Percentiles rank a stretch among this genome's conserved stretches.
Evolutionary conservation across 2,113 vertebrate species (phyloP).

Genomic region (Anolis sagrei): DNA sequence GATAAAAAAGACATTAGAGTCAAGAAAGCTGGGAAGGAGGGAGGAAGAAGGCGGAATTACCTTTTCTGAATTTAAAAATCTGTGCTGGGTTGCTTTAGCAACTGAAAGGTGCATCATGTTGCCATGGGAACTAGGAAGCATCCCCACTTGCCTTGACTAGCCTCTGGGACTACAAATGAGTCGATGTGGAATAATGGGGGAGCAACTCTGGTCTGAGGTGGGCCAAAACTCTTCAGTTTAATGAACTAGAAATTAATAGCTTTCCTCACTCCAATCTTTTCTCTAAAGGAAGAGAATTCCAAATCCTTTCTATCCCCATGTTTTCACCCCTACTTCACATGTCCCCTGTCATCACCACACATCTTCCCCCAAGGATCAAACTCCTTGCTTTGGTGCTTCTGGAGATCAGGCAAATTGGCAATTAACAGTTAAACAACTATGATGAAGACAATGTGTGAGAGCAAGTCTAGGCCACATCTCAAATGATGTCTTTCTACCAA

Average conservation of each 20-base stretch:
- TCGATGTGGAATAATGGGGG: constrained; percentile 38
- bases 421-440: neutral
- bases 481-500: neutral
- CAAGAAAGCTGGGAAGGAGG: neutral
- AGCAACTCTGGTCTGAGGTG: constrained; percentile 46
- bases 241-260: too few relatives aligned
- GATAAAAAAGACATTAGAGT: constrained; percentile 55
- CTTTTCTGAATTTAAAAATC: constrained; percentile 85
- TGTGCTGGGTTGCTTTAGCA: constrained; percentile 78
- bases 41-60: constrained; percentile 74
- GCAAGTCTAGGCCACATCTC: neutral
- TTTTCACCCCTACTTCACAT: too few relatives aligned
- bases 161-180: constrained; percentile 1
- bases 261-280: neutral
- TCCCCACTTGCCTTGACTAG: constrained; percentile 72
- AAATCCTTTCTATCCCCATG: neutral
- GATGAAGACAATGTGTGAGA: neutral
- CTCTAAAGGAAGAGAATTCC: neutral
- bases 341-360: neutral
- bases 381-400: neutral
- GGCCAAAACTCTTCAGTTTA: neutral
- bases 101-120: constrained; percentile 85
- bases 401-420: neutral
- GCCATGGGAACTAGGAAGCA: constrained; percentile 81
- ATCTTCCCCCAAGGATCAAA: neutral